These are phyloP conservation scores for Argentina silus DNA, from an alignment of 2,797 vertebrate genomes.

Conservation along the genomic window DNA sequence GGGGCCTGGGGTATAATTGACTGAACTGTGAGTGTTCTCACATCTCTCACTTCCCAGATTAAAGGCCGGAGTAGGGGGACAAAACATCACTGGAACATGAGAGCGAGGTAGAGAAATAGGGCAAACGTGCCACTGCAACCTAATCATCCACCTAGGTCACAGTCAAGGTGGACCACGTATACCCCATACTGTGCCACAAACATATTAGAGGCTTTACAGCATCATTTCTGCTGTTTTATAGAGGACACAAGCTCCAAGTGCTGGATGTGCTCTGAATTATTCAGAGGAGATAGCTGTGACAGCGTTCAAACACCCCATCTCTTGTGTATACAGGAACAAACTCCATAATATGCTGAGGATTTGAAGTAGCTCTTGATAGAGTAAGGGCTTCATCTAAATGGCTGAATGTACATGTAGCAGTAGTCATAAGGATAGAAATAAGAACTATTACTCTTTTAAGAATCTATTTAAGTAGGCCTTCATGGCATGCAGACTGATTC, in stretches of 20 bases:
- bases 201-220: background rate
- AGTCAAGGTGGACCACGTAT: background rate
- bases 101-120: background rate
- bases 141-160: background rate
- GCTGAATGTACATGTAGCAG: no score
- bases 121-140: background rate
- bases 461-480: background rate
- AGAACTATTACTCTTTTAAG: no score
- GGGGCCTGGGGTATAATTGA: conserved; percentile 42
- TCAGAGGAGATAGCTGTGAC: background rate
- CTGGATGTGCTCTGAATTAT: background rate
- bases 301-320: no score
- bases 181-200: background rate
- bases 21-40: conserved; percentile 43
- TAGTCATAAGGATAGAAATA: no score
- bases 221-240: background rate
- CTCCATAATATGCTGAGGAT: no score
- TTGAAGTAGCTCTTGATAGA: no score
- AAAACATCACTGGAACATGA: background rate
- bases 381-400: no score
- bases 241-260: background rate
- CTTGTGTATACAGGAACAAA: no score
- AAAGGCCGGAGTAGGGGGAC: conserved; percentile 18
- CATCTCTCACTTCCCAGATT: conserved; percentile 34
- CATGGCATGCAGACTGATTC: background rate